A percentile compares a stretch with the other conserved stretches of the same genome.
These are phyloP conservation scores for Phasia obesa DNA, from an alignment of 2,888 invertebrate species.

Conservation along the genomic window DNA sequence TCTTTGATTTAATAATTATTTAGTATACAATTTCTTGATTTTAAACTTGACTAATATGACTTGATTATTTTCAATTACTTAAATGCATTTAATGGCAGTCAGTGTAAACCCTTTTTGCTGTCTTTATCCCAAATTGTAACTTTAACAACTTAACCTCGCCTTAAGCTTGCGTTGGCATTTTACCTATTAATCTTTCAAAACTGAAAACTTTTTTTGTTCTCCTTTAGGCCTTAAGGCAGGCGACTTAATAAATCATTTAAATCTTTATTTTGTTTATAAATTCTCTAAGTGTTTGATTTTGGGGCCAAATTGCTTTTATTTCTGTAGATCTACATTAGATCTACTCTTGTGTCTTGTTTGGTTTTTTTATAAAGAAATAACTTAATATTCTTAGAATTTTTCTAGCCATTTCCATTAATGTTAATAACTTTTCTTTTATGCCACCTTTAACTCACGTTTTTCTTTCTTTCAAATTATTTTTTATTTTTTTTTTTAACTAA, in stretches of 20 bases:
- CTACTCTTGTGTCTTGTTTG: slow-evolving; percentile 8
- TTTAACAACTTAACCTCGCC: background rate
- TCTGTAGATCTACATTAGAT: slow-evolving; percentile 23
- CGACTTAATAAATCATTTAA: slow-evolving; percentile 44
- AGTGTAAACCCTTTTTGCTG: background rate
- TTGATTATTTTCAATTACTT: no score
- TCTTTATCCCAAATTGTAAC: background rate
- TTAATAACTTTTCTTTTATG: slow-evolving; percentile 66
- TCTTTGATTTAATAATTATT: no score
- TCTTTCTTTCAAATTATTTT: slow-evolving; percentile 5
- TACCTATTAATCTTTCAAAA: background rate
- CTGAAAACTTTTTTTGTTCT: background rate
- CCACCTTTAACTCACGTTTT: slow-evolving; percentile 67
- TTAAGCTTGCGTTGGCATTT: slow-evolving; percentile 18
- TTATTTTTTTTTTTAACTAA: background rate
- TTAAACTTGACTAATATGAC: no score
- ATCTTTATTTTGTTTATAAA: background rate
- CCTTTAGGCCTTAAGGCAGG: background rate
- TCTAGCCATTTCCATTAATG: slow-evolving; percentile 46
- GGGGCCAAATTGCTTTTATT: background rate
- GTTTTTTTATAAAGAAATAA: slow-evolving; percentile 23
- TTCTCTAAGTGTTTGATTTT: no score
- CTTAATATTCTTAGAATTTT: slow-evolving; percentile 39
- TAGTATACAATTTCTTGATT: background rate
- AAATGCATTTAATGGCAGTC: no score